Percentiles rank a stretch among this genome's conserved stretches.
Conservation (phyloP, 2,113 vertebrate species). For the Callorhinus ursinus region DNA sequence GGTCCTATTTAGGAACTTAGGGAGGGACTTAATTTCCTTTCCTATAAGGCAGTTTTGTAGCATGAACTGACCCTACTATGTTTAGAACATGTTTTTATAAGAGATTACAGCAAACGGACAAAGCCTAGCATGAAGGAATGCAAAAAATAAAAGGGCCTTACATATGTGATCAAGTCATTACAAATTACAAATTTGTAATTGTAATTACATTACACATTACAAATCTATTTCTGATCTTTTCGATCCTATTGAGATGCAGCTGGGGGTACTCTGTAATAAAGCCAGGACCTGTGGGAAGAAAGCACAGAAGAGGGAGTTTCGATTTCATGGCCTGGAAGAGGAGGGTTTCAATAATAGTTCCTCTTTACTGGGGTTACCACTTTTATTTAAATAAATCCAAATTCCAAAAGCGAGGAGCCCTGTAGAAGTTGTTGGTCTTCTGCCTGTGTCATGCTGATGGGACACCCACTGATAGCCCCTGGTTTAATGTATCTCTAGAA, state of each 20-base stretch:
- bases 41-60: not conserved
- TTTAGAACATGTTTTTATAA: not conserved
- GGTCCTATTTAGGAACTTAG: not conserved
- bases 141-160: not conserved
- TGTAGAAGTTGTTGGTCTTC: not conserved
- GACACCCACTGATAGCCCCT: too few species aligned
- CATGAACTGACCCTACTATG: not conserved
- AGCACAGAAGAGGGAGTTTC: not conserved
- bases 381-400: not conserved
- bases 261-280: not conserved
- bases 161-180: not conserved
- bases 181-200: too few species aligned
- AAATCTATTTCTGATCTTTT: not conserved
- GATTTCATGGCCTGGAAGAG: not conserved
- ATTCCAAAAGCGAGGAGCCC: not conserved
- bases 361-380: not conserved
- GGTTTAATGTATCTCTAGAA: not conserved
- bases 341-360: not conserved
- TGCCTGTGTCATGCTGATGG: not conserved
- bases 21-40: not conserved
- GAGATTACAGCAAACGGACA: not conserved
- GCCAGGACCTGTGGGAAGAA: not conserved
- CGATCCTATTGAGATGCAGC: not conserved
- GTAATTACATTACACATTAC: not conserved
- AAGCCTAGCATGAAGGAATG: not conserved